Evolutionary conservation across 1,140 invertebrate genomes (phyloP).

Genomic region (Leptopilina clavipes): DNA sequence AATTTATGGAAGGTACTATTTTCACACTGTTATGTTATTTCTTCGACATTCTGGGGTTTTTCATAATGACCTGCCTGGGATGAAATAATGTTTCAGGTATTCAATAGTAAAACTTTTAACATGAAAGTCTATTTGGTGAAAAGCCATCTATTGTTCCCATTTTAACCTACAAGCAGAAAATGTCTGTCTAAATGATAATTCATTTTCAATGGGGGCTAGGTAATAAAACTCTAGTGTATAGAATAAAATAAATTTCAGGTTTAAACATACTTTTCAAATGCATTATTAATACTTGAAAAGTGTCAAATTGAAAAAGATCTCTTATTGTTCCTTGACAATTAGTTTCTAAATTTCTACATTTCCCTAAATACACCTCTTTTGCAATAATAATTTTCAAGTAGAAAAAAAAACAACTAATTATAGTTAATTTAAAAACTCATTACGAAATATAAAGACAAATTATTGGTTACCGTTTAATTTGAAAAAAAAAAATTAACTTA

Average conservation of each 20-base stretch:
- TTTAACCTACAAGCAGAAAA: background rate
- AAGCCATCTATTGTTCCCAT: background rate
- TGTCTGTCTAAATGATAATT: conserved; percentile 5
- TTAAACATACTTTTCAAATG: background rate
- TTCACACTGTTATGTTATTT: background rate
- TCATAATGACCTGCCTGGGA: background rate
- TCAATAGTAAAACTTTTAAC: conserved; percentile 10
- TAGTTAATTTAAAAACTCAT: conserved; percentile 6
- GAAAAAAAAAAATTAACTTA: too few relatives aligned
- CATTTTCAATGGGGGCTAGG: background rate
- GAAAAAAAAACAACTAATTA: background rate
- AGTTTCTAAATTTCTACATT: background rate
- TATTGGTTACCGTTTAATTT: too few relatives aligned
- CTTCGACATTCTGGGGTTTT: background rate
- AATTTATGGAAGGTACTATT: background rate
- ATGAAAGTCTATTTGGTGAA: background rate
- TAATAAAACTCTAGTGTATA: background rate
- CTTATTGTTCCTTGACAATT: background rate
- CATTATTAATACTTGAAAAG: too few relatives aligned
- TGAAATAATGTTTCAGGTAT: conserved; percentile 9
- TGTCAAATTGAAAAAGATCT: too few relatives aligned
- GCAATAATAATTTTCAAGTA: background rate
- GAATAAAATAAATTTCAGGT: background rate
- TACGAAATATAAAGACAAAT: background rate
- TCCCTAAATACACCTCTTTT: background rate